phyloP scores from a whole-genome alignment of 2,888 invertebrate genomes.

The Odontothrips loti region DNA sequence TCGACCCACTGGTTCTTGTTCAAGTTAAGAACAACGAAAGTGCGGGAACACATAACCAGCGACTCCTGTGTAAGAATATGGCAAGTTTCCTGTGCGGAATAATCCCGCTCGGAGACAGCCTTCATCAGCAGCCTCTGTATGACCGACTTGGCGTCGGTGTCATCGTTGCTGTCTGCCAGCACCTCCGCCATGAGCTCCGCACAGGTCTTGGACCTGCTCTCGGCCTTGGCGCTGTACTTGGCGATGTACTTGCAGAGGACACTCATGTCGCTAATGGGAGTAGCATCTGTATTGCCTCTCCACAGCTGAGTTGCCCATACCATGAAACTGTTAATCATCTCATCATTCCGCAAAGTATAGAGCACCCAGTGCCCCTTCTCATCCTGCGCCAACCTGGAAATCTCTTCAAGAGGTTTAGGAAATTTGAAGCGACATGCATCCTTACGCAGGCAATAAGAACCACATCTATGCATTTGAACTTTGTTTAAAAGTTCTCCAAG shows the following conservation, averaged over 20 bases:
- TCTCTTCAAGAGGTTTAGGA: conserved; percentile 27
- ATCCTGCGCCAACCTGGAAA: not conserved
- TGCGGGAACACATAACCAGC: not conserved
- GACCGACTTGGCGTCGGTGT: conserved; percentile 26
- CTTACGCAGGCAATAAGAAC: conserved; percentile 32
- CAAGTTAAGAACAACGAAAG: conserved; percentile 13
- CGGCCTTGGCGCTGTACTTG: conserved; percentile 30
- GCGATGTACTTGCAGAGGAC: too few relatives aligned
- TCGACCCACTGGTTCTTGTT: not conserved
- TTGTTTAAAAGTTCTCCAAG: conserved; percentile 14
- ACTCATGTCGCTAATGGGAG: not conserved
- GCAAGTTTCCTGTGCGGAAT: conserved; percentile 34
- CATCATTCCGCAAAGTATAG: conserved; percentile 32
- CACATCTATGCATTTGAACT: conserved; percentile 33
- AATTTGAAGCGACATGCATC: conserved; percentile 34
- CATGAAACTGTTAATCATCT: conserved; percentile 30
- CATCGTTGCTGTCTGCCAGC: not conserved
- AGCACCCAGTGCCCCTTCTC: not conserved
- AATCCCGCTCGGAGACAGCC: conserved; percentile 34
- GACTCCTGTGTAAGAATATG: conserved; percentile 30
- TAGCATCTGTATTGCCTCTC: conserved; percentile 35
- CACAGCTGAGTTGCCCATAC: conserved; percentile 30
- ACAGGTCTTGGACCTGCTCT: conserved; percentile 23
- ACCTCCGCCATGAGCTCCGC: not conserved
- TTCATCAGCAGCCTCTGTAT: conserved; percentile 33